A percentile compares a stretch with the other conserved stretches of the same genome.
Evolutionary conservation across 2,888 invertebrate genomes (phyloP).

Genomic region (Stenolophus ochropezus): DNA sequence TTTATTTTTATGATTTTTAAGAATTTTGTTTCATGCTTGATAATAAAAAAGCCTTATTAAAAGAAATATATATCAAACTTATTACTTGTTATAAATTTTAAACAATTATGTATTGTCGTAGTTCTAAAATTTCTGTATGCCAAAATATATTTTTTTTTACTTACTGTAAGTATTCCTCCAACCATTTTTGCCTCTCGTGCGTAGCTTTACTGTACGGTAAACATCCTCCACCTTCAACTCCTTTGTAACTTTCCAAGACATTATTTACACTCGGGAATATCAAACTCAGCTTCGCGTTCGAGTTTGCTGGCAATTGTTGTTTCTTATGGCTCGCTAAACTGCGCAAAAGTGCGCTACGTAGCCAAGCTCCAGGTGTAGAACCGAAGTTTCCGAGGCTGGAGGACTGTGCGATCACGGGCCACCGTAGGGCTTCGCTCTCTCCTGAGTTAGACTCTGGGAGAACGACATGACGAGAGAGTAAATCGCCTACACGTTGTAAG

Average conservation of each 20-base stretch:
- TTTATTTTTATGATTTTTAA: too few species aligned
- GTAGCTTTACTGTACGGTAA: constrained; percentile 82
- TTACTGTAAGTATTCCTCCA: constrained; percentile 85
- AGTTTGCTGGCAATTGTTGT: constrained; percentile 75
- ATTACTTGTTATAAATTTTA: too few species aligned
- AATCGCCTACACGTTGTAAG: constrained; percentile 76
- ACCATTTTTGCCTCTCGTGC: constrained; percentile 90
- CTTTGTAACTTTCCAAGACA: constrained; percentile 89
- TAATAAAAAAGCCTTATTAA: too few species aligned
- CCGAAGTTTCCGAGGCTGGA: constrained; percentile 95
- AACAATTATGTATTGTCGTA: too few species aligned
- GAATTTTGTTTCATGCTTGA: too few species aligned
- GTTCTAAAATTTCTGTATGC: too few species aligned
- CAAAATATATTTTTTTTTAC: too few species aligned
- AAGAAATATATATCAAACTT: too few species aligned
- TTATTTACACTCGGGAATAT: constrained; percentile 89
- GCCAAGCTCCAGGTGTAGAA: constrained; percentile 81
- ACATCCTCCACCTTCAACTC: constrained; percentile 89
- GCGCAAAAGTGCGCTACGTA: constrained; percentile 83
- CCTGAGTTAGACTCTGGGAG: constrained; percentile 72
- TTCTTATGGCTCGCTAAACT: constrained; percentile 77
- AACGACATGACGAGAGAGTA: constrained; percentile 81
- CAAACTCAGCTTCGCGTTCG: constrained; percentile 76
- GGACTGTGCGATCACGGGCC: constrained; percentile 89
- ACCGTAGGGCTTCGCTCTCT: constrained; percentile 73